Conservation (phyloP, 2,888 invertebrate species). For the Physocephala rufipes region DNA sequence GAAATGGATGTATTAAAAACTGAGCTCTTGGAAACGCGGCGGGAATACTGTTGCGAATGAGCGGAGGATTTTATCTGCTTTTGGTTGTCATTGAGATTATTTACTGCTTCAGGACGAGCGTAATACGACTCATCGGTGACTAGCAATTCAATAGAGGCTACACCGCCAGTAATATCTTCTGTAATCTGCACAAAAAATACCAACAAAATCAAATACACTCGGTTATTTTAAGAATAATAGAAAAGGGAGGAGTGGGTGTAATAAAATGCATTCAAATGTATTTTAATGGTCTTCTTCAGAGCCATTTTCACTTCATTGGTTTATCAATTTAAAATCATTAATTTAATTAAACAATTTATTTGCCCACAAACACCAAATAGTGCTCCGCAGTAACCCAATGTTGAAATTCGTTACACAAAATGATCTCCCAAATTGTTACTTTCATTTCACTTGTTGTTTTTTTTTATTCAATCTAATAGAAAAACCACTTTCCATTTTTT, state of each 20-base stretch:
- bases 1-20: background rate
- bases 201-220: conserved; percentile 6
- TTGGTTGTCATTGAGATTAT: conserved; percentile 28
- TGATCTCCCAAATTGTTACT: conserved; percentile 19
- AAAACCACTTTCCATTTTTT: conserved; percentile 53
- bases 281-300: too few species aligned
- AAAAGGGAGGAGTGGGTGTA: too few species aligned
- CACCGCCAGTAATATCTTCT: conserved; percentile 50
- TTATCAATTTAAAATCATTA: too few species aligned
- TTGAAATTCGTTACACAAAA: too few species aligned
- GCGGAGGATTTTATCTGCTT: conserved; percentile 2
- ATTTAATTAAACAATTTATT: background rate
- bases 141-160: conserved; percentile 52
- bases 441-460: conserved; percentile 33
- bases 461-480: conserved; percentile 14
- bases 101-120: conserved; percentile 29
- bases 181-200: conserved; percentile 54
- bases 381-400: too few species aligned
- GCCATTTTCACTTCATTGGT: too few species aligned
- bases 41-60: background rate
- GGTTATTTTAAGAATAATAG: too few species aligned
- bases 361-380: too few species aligned
- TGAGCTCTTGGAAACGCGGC: background rate
- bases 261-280: too few species aligned
- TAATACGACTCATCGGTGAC: conserved; percentile 41